A percentile compares a stretch with the other conserved stretches of the same genome.
phyloP scores from a whole-genome alignment of 1,140 invertebrate genomes.

The Hestina assimilis region DNA sequence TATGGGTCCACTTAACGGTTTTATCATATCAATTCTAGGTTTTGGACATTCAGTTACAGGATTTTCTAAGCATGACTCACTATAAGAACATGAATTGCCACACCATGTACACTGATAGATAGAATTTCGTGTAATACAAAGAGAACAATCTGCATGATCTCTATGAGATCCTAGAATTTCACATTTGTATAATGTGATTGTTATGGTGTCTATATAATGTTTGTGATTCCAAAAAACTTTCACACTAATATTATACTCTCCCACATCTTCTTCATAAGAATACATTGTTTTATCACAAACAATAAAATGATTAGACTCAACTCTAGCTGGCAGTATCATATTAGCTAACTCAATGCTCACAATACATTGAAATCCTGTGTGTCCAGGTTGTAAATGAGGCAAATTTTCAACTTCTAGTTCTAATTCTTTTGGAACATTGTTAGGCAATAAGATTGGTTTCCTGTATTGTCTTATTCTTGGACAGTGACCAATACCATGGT shows the following conservation, averaged over 20 bases:
- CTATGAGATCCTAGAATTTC: slow-evolving; percentile 94
- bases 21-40: slow-evolving; percentile 96
- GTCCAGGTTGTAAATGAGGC: slow-evolving; percentile 90
- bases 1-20: slow-evolving; percentile 94
- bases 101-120: slow-evolving; percentile 97
- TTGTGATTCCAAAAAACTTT: slow-evolving; percentile 95
- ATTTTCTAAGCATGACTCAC: slow-evolving; percentile 86
- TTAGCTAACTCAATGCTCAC: slow-evolving; percentile 94
- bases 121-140: slow-evolving; percentile 92
- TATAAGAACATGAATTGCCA: slow-evolving; percentile 90
- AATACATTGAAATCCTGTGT: slow-evolving; percentile 93
- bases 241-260: slow-evolving; percentile 92
- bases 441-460: slow-evolving; percentile 88
- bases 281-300: slow-evolving; percentile 95
- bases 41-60: slow-evolving; percentile 91
- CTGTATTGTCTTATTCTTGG: slow-evolving; percentile 85
- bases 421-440: slow-evolving; percentile 93
- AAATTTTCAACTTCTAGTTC: slow-evolving; percentile 93
- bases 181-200: slow-evolving; percentile 96
- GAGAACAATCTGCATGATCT: slow-evolving; percentile 94
- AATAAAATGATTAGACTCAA: slow-evolving; percentile 89
- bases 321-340: slow-evolving; percentile 90
- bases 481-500: slow-evolving; percentile 88
- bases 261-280: slow-evolving; percentile 91
- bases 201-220: slow-evolving; percentile 94